Base-by-base conservation (phyloP, 2,113 vertebrate genomes). In the Egretta garzetta region DNA sequence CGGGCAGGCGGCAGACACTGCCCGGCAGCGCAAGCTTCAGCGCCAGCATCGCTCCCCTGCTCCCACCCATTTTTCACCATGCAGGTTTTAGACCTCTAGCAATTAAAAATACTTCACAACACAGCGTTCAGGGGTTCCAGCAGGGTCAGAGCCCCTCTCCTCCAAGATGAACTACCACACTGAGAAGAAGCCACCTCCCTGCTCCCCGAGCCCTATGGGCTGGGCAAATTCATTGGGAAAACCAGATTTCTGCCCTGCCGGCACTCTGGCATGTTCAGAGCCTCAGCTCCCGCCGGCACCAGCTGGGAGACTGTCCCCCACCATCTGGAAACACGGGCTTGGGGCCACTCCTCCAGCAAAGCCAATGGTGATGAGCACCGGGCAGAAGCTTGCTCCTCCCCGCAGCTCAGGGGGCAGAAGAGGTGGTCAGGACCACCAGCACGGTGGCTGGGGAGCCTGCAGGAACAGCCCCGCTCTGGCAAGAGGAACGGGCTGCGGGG, bases 361-460 rank as follows among this genome's bases (percentile, higher is more conserved):
- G 53, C 30, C 5, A 4, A 24, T 6, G 26, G 32, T 15, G 47
- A 88, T 1, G 4, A 71, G 37, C 37, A 39, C 10, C 37, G 2
- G 22, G 52, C 32, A 74, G 37, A 60, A 27, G 55, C 15, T 53
- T 2, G 1, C 5, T 8, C 26, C 7, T 58, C 10, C 17, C 43
- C 4, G 0, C 45, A 33, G 53, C 35, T 32, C 27, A 10, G 8
- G 10, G 32, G 28, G 33, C 27, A 45, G 14, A 43, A 45, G 37
- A 52, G 26, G 12, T 18, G 24, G 21, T 35, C 4, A 15, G 24
- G 32, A 55, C 14, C 18, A 14, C 21, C 4, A 8, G n/a, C 9
- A 2, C 0, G 28, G 47, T 10, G 27, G 30, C 19, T 72, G 49
- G 37, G 24, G n/a, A 73, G 6, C 0, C 0, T 4, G 16, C 20